A percentile compares a stretch with the other conserved stretches of the same genome.
Evolutionary conservation across 2,888 invertebrate genomes (phyloP).

Genomic region (Scaptomyza reducta): DNA sequence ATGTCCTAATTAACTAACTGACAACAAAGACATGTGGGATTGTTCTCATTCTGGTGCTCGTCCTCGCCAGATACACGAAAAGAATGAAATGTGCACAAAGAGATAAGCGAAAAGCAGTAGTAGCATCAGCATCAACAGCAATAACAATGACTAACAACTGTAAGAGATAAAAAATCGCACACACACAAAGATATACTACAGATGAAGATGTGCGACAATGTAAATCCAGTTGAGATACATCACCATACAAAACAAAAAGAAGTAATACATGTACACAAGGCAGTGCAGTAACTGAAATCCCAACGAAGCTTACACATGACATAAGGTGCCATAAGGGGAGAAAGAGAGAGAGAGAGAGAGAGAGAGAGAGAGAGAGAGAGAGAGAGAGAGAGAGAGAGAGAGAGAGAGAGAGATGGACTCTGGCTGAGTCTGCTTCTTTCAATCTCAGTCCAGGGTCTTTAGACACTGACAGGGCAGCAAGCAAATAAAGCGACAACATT

Average conservation of each 20-base stretch:
- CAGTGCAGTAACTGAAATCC: slow-evolving; percentile 42
- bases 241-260: neutral
- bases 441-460: neutral
- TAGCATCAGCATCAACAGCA: slow-evolving; percentile 2
- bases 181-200: slow-evolving; percentile 18
- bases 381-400: neutral
- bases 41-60: slow-evolving; percentile 8
- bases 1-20: slow-evolving; percentile 68
- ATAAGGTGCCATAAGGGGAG: slow-evolving; percentile 50
- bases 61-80: slow-evolving; percentile 15
- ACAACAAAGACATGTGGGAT: slow-evolving; percentile 54
- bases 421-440: neutral
- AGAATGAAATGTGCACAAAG: slow-evolving; percentile 51
- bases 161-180: slow-evolving; percentile 55
- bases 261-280: slow-evolving; percentile 23
- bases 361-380: neutral
- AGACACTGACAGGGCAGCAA: slow-evolving; percentile 30
- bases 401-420: neutral
- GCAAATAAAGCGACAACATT: slow-evolving; percentile 63
- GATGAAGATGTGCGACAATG: slow-evolving; percentile 59
- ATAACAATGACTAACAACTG: slow-evolving; percentile 53
- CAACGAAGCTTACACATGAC: slow-evolving; percentile 52
- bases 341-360: neutral
- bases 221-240: slow-evolving; percentile 63
- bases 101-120: slow-evolving; percentile 34